Percentiles rank a stretch among this genome's conserved stretches.
Evolutionary conservation across 2,113 vertebrate species (phyloP).

Genomic region (Mastomys natalensis): DNA sequence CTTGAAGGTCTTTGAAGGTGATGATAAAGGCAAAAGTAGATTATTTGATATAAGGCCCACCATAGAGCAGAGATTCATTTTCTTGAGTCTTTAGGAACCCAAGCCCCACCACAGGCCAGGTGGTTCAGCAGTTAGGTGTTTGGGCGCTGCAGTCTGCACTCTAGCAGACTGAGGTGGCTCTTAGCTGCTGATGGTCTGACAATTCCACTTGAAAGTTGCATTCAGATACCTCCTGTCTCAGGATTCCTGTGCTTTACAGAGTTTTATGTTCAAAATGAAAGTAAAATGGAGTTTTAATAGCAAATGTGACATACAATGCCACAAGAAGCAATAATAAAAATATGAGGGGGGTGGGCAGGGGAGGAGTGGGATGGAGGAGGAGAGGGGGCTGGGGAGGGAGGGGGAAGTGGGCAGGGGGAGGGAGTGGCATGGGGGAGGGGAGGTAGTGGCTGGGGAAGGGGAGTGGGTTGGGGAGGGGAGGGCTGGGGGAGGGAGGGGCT

Average conservation of each 20-base stretch:
- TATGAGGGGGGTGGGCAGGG: too few species aligned
- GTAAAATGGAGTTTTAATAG: neutral
- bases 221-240: neutral
- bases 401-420: too few species aligned
- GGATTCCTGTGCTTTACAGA: neutral
- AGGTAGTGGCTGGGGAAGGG: neutral
- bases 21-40: neutral
- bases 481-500: neutral
- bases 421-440: too few species aligned
- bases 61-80: neutral
- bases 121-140: neutral
- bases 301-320: neutral
- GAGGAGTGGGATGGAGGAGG: too few species aligned
- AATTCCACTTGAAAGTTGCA: neutral
- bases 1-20: neutral
- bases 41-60: neutral
- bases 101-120: neutral
- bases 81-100: neutral
- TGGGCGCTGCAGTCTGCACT: neutral
- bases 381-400: too few species aligned
- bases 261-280: conserved; percentile 1
- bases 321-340: neutral
- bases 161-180: neutral
- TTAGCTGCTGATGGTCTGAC: neutral
- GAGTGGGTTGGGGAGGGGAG: neutral